Evolutionary conservation across 2,888 invertebrate genomes (phyloP), one percentile per base, ranked within the genome.

Genomic region (Nasonia oneida): DNA sequence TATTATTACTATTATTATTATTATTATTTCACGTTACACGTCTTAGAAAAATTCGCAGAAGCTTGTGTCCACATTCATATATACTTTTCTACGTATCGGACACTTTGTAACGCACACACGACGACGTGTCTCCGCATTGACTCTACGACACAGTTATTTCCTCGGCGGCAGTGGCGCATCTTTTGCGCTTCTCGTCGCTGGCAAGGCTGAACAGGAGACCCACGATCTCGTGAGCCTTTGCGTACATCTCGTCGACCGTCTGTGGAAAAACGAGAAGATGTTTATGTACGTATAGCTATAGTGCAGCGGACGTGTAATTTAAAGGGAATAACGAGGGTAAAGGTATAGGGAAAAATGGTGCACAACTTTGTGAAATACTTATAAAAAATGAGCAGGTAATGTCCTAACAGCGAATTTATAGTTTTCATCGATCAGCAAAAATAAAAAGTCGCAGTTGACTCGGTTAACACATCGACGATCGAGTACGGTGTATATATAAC

Each of bases 191-290:
- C 42, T 88, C 88, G 80, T 88, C 87, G 18, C 89, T 89, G 39
- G 87, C 87, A 79, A 91, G 88, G 6, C 90, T 90, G 81, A 89
- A 90, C 70, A 94, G 88, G 10, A 91, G 89, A 8, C 95, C 96
- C 82, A 96, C 95, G 74, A 96, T 96, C 91, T 95, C 95, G 91
- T 96, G 96, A 4, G 96, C 96, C 89, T 96, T 93, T 15, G 94
- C 93, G 91, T 96, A 96, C 89, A 96, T 94, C 90, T 96, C 96
- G 89, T 96, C 96, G 77, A 96, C 96, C 3, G 95, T 95, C 96
- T 96, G 29, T 29, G 94, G 94, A 95, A 90, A 89, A 89, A 79
- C 37, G 82, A 85, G 91, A 89, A 85, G 67, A 85, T 75, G 37
- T 3, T 10, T 29, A 37, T 0, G 0, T 18, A 23, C 23, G 23